A percentile compares a stretch with the other conserved stretches of the same genome.
phyloP scores from a whole-genome alignment of 1,140 invertebrate species.

The Leucophenga varia region DNA sequence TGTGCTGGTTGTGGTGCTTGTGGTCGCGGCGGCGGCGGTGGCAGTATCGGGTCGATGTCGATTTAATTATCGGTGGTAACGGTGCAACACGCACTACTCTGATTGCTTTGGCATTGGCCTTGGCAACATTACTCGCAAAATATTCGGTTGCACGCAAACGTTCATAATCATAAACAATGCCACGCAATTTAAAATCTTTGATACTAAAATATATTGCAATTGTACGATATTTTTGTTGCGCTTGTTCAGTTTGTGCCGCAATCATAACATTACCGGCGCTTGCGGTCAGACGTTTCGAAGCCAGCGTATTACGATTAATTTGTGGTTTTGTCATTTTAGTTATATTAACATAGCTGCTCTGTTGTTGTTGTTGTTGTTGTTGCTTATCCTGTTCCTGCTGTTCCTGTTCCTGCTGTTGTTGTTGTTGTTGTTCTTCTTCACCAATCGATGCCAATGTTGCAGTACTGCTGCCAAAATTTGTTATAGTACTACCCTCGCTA shows the following conservation, averaged over 20 bases:
- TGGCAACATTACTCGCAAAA: constrained; percentile 33
- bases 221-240: constrained; percentile 21
- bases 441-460: constrained; percentile 39
- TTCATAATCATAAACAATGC: constrained; percentile 49
- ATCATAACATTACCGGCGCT: constrained; percentile 9
- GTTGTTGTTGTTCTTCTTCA: constrained; percentile 17
- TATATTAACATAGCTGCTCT: neutral
- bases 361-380: constrained; percentile 16
- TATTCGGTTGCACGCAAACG: constrained; percentile 26
- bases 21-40: constrained; percentile 22
- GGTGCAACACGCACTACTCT: constrained; percentile 20
- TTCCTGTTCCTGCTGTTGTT: constrained; percentile 16
- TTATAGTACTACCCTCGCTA: constrained; percentile 43
- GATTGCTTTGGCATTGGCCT: neutral
- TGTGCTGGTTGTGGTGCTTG: neutral
- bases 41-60: neutral
- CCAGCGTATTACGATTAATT: too few species aligned
- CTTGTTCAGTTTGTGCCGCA: neutral
- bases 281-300: constrained; percentile 24
- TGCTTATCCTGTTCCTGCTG: too few species aligned
- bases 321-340: too few species aligned
- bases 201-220: constrained; percentile 46
- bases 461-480: constrained; percentile 33
- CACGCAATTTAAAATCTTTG: constrained; percentile 40
- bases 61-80: constrained; percentile 16